phyloP scores from a whole-genome alignment of 1,140 invertebrate genomes.

The Aricia agestis region DNA sequence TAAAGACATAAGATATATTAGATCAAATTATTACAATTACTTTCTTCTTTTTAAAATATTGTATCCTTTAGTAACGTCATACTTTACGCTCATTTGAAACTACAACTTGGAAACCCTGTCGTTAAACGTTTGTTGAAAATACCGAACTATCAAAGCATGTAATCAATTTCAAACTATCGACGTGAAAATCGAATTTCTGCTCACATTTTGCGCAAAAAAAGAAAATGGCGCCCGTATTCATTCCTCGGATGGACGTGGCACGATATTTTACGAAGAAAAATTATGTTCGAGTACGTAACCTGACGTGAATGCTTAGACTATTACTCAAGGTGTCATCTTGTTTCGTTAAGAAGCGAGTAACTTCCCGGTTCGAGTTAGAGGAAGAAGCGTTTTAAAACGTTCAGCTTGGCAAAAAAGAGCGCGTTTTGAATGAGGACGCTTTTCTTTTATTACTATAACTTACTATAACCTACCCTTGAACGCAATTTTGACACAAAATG shows the following conservation, averaged over 20 bases:
- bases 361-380: slow-evolving; percentile 26
- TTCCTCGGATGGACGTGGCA: slow-evolving; percentile 41
- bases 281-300: slow-evolving; percentile 52
- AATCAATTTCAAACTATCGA: not conserved
- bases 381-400: slow-evolving; percentile 11
- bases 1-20: too few relatives aligned
- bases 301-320: slow-evolving; percentile 52
- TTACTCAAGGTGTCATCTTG: slow-evolving; percentile 67
- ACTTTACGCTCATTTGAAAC: too few relatives aligned
- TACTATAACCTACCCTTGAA: too few relatives aligned
- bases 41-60: too few relatives aligned
- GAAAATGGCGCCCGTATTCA: slow-evolving; percentile 36
- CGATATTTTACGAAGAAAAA: slow-evolving; percentile 66
- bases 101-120: too few relatives aligned
- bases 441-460: too few relatives aligned
- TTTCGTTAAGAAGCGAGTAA: slow-evolving; percentile 41
- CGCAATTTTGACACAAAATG: too few relatives aligned
- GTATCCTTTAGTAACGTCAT: too few relatives aligned
- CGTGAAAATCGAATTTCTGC: not conserved
- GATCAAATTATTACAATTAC: too few relatives aligned
- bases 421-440: not conserved
- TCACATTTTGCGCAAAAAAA: slow-evolving; percentile 15
- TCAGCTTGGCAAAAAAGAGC: too few relatives aligned
- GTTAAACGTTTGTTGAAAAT: too few relatives aligned
- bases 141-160: not conserved